Evolutionary conservation across 1,140 invertebrate genomes (phyloP), one percentile per base, ranked within the genome.

Genomic region (Pteromalus puparum): DNA sequence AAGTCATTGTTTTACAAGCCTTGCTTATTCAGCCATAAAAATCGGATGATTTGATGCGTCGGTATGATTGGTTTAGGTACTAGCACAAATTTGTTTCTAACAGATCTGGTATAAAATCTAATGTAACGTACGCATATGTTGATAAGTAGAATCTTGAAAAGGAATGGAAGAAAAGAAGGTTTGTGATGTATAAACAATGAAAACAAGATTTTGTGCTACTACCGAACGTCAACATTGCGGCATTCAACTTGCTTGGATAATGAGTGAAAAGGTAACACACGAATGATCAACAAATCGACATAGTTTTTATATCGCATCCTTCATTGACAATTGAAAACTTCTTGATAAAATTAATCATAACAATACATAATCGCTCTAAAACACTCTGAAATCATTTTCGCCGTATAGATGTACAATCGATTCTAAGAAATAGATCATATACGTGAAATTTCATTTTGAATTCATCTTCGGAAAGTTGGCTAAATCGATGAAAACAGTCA

Each of bases 241-340:
- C 26, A 70, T 70, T 70, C 68, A 30, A 30, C 68, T 30, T 28
- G 21, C 21, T 61, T n/a, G 18, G 53, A 61, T 61, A 7, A 53
- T n/a, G 18, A 61, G 53, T 61, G 53, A 61, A 61, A 61, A 7
- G 53, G 53, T 61, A 61, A 61, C 18, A 18, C 21, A 61, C 53
- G 18, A 18, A 61, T 61, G 2, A 15, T 48, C 18, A 61, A 61
- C 53, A 61, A 61, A 61, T 61, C 53, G 18, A 61, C 53, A 21
- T 18, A 46, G 24, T 6, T 72, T 80, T 80, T 38, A 28, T 46
- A 46, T 72, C 67, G 38, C 21, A 80, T 80, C 1, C 46, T 72
- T 72, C 67, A 72, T 72, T 72, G 24, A 80, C 38, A 80, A 72
- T 80, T 72, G 10, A 79, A 78, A 79, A 68, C 67, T 67, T 30